These are phyloP conservation scores for Micronycteris hirsuta DNA, from an alignment of 2,113 vertebrate genomes.

Conservation along the genomic window DNA sequence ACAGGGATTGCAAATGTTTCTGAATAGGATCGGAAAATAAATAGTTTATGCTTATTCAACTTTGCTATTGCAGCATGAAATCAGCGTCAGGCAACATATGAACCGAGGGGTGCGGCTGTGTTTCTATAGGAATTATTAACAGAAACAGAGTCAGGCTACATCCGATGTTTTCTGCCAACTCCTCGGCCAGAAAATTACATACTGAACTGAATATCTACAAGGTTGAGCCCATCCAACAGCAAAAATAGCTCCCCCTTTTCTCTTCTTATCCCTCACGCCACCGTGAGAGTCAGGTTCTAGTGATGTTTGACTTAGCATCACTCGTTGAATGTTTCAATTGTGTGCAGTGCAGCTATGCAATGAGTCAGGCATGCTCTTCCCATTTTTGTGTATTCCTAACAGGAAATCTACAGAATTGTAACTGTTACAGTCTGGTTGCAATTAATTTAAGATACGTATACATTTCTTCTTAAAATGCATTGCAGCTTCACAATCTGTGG, in stretches of 20 bases:
- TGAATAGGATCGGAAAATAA: neutral
- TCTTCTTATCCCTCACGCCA: fast-evolving
- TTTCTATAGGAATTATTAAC: neutral
- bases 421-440: neutral
- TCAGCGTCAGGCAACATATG: neutral
- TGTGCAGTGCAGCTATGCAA: neutral
- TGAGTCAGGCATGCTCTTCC: neutral
- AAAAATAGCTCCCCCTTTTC: fast-evolving
- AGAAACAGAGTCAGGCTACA: neutral
- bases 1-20: neutral
- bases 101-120: neutral
- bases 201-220: neutral
- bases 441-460: neutral
- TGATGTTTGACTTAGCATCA: neutral
- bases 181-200: neutral
- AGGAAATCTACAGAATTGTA: neutral
- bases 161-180: neutral
- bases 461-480: neutral
- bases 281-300: too few relatives aligned
- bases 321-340: neutral
- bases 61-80: neutral
- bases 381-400: neutral
- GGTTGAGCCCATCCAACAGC: neutral
- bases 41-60: neutral
- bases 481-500: neutral